phyloP scores from a whole-genome alignment of 2,888 invertebrate genomes.

The Tipula confusa region DNA sequence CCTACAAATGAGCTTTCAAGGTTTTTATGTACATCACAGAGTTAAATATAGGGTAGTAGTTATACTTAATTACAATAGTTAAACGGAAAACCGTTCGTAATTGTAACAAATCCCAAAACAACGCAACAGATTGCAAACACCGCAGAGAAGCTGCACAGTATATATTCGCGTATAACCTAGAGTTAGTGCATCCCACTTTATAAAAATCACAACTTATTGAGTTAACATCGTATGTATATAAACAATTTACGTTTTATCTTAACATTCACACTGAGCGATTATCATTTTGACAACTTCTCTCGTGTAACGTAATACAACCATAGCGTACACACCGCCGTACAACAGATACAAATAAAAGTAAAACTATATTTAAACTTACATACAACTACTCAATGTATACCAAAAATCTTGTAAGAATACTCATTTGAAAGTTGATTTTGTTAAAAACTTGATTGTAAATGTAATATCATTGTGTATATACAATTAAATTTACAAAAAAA shows the following conservation, averaged over 20 bases:
- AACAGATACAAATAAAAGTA: background rate
- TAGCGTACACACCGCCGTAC: background rate
- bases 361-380: background rate
- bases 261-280: background rate
- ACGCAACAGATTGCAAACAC: too few relatives aligned
- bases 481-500: background rate
- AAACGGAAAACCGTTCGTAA: too few relatives aligned
- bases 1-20: too few relatives aligned
- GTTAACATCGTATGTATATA: background rate
- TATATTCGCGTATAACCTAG: too few relatives aligned
- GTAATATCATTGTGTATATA: background rate
- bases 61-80: too few relatives aligned
- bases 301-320: background rate
- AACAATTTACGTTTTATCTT: too few relatives aligned
- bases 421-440: background rate
- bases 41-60: too few relatives aligned
- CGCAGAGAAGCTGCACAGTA: too few relatives aligned
- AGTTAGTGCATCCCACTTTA: too few relatives aligned
- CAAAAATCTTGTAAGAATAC: background rate
- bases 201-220: background rate
- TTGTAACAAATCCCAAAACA: too few relatives aligned
- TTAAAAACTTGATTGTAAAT: conserved; percentile 25
- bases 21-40: too few relatives aligned
- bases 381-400: background rate
- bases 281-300: background rate